phyloP scores from a whole-genome alignment of 2,888 invertebrate genomes.

The Cremastinae sp. region DNA sequence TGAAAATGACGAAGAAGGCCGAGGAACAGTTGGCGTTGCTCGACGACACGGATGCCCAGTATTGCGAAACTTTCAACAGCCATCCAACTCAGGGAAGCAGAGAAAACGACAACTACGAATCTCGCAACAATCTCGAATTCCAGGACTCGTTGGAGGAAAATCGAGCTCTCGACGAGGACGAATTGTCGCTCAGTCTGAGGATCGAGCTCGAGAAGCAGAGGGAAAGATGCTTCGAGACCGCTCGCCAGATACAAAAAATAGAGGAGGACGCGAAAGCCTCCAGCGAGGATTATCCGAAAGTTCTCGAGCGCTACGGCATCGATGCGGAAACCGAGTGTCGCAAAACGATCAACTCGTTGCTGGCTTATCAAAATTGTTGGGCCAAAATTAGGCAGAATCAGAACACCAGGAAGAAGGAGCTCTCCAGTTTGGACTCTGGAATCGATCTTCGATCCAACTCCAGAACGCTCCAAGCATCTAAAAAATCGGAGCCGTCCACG shows the following conservation, averaged over 20 bases:
- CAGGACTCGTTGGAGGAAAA: not conserved
- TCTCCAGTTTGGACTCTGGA: conserved; percentile 47
- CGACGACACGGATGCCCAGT: conserved; percentile 4
- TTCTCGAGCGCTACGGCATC: conserved; percentile 53
- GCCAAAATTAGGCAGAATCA: conserved; percentile 40
- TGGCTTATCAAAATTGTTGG: conserved; percentile 70
- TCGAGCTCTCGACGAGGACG: conserved; percentile 59
- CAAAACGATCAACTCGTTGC: conserved; percentile 69
- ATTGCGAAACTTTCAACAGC: conserved; percentile 54
- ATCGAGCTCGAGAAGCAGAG: conserved; percentile 72
- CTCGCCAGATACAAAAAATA: conserved; percentile 72
- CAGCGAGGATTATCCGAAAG: conserved; percentile 53
- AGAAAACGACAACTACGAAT: conserved; percentile 6
- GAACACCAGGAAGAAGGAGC: conserved; percentile 8
- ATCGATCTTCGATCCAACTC: conserved; percentile 46
- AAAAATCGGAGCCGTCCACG: conserved; percentile 34
- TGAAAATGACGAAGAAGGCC: conserved; percentile 5
- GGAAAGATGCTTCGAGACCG: conserved; percentile 75
- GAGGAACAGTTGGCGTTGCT: conserved; percentile 44
- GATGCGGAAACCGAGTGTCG: conserved; percentile 64
- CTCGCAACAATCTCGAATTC: not conserved
- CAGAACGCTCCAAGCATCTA: conserved; percentile 24
- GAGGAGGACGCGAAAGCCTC: conserved; percentile 63
- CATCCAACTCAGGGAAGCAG: conserved; percentile 14
- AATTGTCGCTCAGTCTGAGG: conserved; percentile 67